Evolutionary conservation across 2,113 vertebrate species (phyloP), one percentile per base, ranked within the genome.

Genomic region (Steatornis caripensis): DNA sequence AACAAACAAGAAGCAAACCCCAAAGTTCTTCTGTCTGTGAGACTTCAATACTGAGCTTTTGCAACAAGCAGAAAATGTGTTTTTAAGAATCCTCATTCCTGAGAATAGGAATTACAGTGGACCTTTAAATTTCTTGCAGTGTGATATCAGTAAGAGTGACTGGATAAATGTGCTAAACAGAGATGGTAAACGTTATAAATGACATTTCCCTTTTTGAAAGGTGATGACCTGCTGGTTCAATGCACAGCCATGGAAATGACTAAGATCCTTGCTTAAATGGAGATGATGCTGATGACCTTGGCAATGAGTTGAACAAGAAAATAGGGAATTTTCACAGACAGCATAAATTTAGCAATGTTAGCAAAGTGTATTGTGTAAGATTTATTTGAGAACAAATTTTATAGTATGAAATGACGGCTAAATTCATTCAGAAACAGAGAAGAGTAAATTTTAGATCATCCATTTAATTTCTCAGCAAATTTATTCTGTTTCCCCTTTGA

Each of bases 11-110:
- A 94, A 83, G 58, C 70, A 95, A 94, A 45, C 2, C 3, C 11
- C 15, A 55, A 11, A 55, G 64, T 30, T 39, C 24, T 43, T 69
- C n/a, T n/a, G n/a, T 90, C 93, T 79, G 77, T 51, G 34, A 89
- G 83, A 72, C 75, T 98, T 97, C 90, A 94, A 90, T 94, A 96
- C 27, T 6, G 20, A 90, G 57, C 86, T 95, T 97, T 94, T 96
- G 85, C 98, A 94, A 90, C 60, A 94, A 97, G 91, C 53, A 95
- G 76, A 89, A 81, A 94, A 92, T 69, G n/a, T 80, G 81, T 91
- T 97, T 97, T 89, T 80, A 88, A 91, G 88, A 97, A 87, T 93
- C 51, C 6, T 78, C 10, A 1, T 88, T 91, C 41, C 53, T 95
- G 53, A 91, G 93, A 89, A 60, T 79, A 84, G 87, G 62, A 62